Base-by-base conservation (phyloP, 2,113 vertebrate species). In the Rhizomys pruinosus region DNA sequence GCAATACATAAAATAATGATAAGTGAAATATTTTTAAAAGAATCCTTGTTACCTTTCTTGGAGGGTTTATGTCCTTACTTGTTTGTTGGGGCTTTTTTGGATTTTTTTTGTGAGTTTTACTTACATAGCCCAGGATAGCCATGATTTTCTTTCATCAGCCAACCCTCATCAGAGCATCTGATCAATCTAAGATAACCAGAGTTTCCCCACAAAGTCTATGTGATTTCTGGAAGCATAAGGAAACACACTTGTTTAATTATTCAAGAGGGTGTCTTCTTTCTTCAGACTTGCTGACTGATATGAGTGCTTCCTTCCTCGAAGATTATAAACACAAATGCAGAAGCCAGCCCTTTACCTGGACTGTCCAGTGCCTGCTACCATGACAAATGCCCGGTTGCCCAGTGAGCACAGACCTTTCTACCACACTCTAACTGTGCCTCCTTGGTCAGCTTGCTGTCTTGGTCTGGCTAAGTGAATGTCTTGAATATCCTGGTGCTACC, bases 401-500 rank as follows among this genome's bases (percentile, higher is more conserved):
- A 1, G 5, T 6, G 32, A 87, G 42, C 27, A 1, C n/a, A 34
- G 84, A 71, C 47, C 19, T 22, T 4, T 22, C 22, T 32, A 64
- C 5, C 73, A 27, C 23, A 3, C 47, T 47, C 8, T 25, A 23
- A n/a, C 63, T 29, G 5, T 59, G 17, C 71, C 23, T 52, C 47
- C 34, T 27, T 3, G 0, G 32, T 42, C 64, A 0, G 7, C 37
- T 44, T 5, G 39, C 44, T 16, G 2, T 37, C 66, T 47, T 7
- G 22, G 25, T 9, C 44, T 77, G 57, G 61, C 39, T 39, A 61
- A 57, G 63, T 61, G 55, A 78, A 25, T 64, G 44, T 13, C 71
- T 27, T 55, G 69, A 84, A 86, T 0, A 1, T 71, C n/a, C 78
- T 77, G 71, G 57, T 68, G 87, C 91, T 95, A 96, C 98, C 98